A percentile compares a stretch with the other conserved stretches of the same genome.
Conservation (phyloP, 2,888 invertebrate species). For the Gnatocerus cornutus region DNA sequence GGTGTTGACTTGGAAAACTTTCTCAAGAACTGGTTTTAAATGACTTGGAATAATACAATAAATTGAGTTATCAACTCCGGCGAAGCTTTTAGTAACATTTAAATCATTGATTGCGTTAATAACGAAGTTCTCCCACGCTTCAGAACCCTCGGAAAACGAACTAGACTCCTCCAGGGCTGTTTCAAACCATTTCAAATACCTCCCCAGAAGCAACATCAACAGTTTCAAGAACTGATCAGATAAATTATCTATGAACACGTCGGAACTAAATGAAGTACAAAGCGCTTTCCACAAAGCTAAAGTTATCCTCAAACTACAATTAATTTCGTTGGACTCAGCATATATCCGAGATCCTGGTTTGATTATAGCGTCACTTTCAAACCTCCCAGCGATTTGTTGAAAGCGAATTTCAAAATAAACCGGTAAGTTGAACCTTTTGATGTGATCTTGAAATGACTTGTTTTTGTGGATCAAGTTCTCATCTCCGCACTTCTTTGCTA, state of each 20-base stretch:
- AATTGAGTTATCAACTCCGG: constrained; percentile 54
- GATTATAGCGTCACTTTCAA: constrained; percentile 72
- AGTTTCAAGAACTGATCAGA: constrained; percentile 92
- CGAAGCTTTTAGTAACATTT: constrained; percentile 55
- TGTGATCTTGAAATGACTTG: constrained; percentile 82
- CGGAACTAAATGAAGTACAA: constrained; percentile 81
- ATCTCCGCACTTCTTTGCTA: constrained; percentile 80
- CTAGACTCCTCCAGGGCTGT: constrained; percentile 48
- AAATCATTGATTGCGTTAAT: constrained; percentile 63
- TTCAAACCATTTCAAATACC: constrained; percentile 84
- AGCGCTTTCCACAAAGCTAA: constrained; percentile 71
- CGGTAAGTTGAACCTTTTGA: constrained; percentile 91
- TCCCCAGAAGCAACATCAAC: constrained; percentile 85
- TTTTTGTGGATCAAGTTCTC: constrained; percentile 78
- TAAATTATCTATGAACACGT: constrained; percentile 85
- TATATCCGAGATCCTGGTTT: constrained; percentile 54
- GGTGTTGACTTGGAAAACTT: constrained; percentile 60
- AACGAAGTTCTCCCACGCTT: constrained; percentile 59
- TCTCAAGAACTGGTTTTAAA: constrained; percentile 57
- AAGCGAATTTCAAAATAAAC: constrained; percentile 98
- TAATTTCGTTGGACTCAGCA: constrained; percentile 65
- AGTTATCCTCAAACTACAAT: constrained; percentile 73
- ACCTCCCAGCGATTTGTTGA: constrained; percentile 89
- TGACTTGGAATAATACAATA: constrained; percentile 60
- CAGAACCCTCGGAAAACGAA: constrained; percentile 45